Percentiles rank a stretch among this genome's conserved stretches.
phyloP scores from a whole-genome alignment of 2,888 invertebrate species.

The Apotomis capreana region DNA sequence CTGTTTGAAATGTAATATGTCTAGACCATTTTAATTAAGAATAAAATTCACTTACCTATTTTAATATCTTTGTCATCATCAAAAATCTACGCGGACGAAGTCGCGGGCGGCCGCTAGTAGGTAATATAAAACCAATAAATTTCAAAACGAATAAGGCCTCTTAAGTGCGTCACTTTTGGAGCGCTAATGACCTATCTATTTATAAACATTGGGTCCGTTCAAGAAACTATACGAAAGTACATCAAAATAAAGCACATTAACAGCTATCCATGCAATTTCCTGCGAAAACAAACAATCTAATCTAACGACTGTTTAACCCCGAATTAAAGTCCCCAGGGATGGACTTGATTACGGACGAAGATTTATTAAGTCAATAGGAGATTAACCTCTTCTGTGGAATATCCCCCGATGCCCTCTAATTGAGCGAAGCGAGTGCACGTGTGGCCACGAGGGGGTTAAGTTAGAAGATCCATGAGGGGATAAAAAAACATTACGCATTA shows the following conservation, averaged over 20 bases:
- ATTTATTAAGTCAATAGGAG: slow-evolving; percentile 60
- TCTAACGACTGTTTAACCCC: slow-evolving; percentile 22
- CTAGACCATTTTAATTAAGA: too few species aligned
- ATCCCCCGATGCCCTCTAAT: slow-evolving; percentile 52
- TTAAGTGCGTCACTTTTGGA: too few species aligned
- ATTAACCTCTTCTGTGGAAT: slow-evolving; percentile 52
- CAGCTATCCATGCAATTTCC: slow-evolving; percentile 1
- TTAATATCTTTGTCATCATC: too few species aligned
- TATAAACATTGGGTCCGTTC: too few species aligned
- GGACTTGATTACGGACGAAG: slow-evolving; percentile 41
- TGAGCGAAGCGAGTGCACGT: slow-evolving; percentile 50
- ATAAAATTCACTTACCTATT: too few species aligned
- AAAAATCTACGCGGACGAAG: too few species aligned
- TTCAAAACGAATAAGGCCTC: too few species aligned
- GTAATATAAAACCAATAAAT: too few species aligned
- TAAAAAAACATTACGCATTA: background rate
- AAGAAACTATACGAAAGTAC: too few species aligned
- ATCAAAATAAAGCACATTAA: background rate
- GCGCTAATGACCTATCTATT: too few species aligned
- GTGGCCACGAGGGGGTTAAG: slow-evolving; percentile 44
- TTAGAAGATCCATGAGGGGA: background rate
- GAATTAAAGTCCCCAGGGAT: slow-evolving; percentile 29
- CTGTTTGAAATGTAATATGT: too few species aligned
- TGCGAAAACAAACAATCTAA: slow-evolving; percentile 32
- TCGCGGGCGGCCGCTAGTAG: too few species aligned